Evolutionary conservation across 1,140 invertebrate species (phyloP).

Genomic region (Galendromus occidentalis): DNA sequence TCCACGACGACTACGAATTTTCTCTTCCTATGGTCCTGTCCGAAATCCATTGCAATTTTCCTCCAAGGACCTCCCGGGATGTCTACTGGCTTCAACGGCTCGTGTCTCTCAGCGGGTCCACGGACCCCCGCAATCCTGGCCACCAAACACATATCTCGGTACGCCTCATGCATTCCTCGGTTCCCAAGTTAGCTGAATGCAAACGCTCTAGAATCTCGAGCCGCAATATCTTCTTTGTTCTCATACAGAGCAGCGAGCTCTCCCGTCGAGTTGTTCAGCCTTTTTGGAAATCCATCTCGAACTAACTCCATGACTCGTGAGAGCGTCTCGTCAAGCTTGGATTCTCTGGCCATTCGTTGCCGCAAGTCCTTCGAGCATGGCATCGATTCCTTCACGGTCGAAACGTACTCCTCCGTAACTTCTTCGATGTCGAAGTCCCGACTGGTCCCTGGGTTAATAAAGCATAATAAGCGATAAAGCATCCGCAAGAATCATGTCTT

Average conservation of each 20-base stretch:
- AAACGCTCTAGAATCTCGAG: neutral
- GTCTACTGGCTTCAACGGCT: slow-evolving; percentile 11
- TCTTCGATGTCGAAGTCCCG: neutral
- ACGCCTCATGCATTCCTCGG: neutral
- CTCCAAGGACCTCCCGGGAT: slow-evolving; percentile 10
- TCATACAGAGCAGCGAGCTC: neutral
- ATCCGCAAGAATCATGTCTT: slow-evolving; percentile 13
- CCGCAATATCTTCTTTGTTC: slow-evolving; percentile 10
- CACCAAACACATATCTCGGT: neutral
- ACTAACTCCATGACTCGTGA: neutral
- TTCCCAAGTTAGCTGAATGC: slow-evolving; percentile 8
- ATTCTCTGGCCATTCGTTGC: neutral
- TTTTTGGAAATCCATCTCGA: neutral
- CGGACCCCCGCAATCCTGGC: neutral
- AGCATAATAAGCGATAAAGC: neutral
- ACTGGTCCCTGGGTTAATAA: neutral
- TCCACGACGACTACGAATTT: slow-evolving; percentile 19
- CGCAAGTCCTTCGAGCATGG: neutral
- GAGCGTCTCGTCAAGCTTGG: neutral
- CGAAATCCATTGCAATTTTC: slow-evolving; percentile 13
- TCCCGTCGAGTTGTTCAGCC: neutral
- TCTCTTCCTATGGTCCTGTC: neutral
- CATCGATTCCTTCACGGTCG: neutral
- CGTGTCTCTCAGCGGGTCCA: slow-evolving; percentile 6
- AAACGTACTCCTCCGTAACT: neutral